Percentiles rank a stretch among this genome's conserved stretches.
phyloP scores from a whole-genome alignment of 2,113 vertebrate genomes.

The Chaetodon trifascialis region DNA sequence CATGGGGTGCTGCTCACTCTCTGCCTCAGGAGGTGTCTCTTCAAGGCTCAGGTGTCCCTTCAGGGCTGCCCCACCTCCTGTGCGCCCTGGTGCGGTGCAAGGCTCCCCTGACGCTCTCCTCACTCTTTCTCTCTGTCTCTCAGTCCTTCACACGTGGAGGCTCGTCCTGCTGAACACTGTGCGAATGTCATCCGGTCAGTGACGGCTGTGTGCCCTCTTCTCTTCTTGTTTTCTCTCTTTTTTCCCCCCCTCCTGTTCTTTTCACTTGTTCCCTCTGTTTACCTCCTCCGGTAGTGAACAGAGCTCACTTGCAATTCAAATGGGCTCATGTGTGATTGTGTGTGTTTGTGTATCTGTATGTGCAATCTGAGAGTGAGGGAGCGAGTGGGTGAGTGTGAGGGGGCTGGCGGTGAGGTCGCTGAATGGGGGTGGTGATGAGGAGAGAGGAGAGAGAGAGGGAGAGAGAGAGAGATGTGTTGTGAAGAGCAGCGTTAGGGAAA shows the following conservation, averaged over 20 bases:
- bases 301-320: conserved; percentile 76
- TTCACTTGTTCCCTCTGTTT: conserved; percentile 57
- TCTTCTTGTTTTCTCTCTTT: conserved; percentile 19
- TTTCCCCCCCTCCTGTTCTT: conserved; percentile 23
- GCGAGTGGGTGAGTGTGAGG: conserved; percentile 71
- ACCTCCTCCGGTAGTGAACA: conserved; percentile 64
- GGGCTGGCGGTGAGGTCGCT: conserved; percentile 72
- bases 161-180: conserved; percentile 61
- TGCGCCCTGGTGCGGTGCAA: conserved; percentile 27
- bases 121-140: conserved; percentile 40
- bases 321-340: conserved; percentile 70
- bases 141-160: conserved; percentile 68
- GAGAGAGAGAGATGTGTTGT: conserved; percentile 36
- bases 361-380: conserved; percentile 73
- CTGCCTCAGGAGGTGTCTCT: conserved; percentile 58
- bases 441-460: conserved; percentile 32
- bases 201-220: background rate
- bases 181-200: conserved; percentile 69
- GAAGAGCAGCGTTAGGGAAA: conserved; percentile 39
- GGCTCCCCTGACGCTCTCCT: conserved; percentile 22
- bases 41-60: conserved; percentile 69
- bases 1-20: conserved; percentile 54
- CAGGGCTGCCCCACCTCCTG: conserved; percentile 53
- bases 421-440: conserved; percentile 69
- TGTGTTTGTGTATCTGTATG: conserved; percentile 66